phyloP scores from a whole-genome alignment of 2,797 vertebrate species.

The Jordanella pulchra region DNA sequence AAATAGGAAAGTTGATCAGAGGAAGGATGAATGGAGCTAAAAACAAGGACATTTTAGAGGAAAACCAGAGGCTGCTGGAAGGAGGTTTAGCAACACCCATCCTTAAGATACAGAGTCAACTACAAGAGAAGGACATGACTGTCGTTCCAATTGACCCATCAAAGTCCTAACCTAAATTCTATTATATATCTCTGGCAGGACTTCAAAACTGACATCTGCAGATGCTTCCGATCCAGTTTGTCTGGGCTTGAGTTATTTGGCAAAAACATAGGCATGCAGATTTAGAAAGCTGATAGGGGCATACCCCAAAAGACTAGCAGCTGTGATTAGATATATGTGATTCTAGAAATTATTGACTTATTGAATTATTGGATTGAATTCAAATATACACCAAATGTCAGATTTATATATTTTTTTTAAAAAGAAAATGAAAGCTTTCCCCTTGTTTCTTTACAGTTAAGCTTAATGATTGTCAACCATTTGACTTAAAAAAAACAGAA shows the following conservation, averaged over 20 bases:
- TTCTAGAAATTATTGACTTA: not conserved
- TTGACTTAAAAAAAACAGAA: not conserved
- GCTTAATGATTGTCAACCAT: not conserved
- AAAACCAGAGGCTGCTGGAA: no score
- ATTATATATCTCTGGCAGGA: no score
- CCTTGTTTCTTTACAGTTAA: not conserved
- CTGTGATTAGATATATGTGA: not conserved
- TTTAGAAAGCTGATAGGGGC: not conserved
- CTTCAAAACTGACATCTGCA: no score
- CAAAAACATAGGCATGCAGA: not conserved
- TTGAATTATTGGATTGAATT: not conserved
- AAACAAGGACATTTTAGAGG: no score
- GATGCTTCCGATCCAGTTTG: not conserved
- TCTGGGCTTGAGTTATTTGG: not conserved
- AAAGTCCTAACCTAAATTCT: no score
- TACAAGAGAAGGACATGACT: no score
- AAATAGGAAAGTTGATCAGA: no score
- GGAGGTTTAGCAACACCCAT: no score
- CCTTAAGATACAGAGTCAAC: no score
- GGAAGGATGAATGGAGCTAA: no score
- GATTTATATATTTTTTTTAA: not conserved
- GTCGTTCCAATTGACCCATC: no score
- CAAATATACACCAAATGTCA: not conserved
- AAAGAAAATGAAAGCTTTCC: not conserved
- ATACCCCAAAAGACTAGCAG: not conserved